These are phyloP conservation scores for Xiphorhynchus elegans DNA, from an alignment of 2,113 vertebrate genomes.

Conservation along the genomic window DNA sequence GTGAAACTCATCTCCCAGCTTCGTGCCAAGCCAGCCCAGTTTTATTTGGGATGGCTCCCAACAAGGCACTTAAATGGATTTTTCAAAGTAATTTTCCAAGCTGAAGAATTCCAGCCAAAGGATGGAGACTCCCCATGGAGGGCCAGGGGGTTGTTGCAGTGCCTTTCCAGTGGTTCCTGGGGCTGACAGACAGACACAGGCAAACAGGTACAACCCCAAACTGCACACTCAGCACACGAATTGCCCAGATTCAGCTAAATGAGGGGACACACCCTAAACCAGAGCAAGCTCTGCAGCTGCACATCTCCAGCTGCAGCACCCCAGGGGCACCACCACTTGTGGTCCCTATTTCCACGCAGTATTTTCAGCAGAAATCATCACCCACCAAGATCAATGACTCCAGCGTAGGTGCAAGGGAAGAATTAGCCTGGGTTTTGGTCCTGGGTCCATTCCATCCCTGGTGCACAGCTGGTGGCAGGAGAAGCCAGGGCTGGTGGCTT, in stretches of 20 bases:
- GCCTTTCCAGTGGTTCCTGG: too few species aligned
- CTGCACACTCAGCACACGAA: not conserved
- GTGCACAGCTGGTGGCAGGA: not conserved
- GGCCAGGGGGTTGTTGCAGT: not conserved
- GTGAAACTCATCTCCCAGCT: not conserved
- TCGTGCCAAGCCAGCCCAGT: not conserved
- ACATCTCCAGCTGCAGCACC: not conserved
- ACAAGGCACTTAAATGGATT: not conserved
- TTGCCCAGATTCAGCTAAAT: not conserved
- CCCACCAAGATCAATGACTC: not conserved
- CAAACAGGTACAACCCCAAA: not conserved
- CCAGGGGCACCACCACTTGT: accelerated
- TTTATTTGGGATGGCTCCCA: not conserved
- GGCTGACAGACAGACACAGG: not conserved
- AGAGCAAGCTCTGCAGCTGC: not conserved
- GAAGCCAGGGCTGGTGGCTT: not conserved
- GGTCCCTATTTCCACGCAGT: not conserved
- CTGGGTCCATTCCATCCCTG: not conserved
- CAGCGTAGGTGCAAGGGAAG: not conserved
- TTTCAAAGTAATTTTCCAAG: not conserved
- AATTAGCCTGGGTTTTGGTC: not conserved
- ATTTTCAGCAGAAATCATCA: not conserved
- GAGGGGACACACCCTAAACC: not conserved
- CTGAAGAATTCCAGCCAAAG: not conserved
- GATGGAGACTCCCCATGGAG: accelerated